phyloP scores from a whole-genome alignment of 2,888 invertebrate species.

The Flabesymbios commensalis region DNA sequence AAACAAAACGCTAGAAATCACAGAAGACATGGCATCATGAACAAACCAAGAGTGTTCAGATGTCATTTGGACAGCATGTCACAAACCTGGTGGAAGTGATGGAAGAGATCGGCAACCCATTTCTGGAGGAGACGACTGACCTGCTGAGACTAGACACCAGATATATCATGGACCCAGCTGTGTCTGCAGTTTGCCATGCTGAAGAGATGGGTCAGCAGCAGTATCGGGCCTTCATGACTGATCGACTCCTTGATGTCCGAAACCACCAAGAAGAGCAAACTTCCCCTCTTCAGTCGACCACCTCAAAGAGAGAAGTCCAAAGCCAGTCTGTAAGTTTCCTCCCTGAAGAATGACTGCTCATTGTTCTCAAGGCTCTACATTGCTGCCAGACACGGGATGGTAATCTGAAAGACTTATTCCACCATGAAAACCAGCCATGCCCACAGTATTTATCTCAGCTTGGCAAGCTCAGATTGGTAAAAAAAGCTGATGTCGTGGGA shows the following conservation, averaged over 20 bases:
- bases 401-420: constrained; percentile 1
- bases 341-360: neutral
- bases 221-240: neutral
- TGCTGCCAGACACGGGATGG: constrained; percentile 5
- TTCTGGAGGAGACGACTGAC: neutral
- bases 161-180: neutral
- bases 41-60: neutral
- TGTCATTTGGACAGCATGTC: neutral
- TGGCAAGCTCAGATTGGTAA: neutral
- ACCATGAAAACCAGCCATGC: constrained; percentile 2
- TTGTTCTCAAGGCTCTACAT: constrained; percentile 5
- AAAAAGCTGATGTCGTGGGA: neutral
- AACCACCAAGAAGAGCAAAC: neutral
- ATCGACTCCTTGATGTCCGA: neutral
- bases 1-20: neutral
- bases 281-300: neutral
- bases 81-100: neutral
- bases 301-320: neutral
- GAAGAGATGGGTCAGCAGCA: neutral
- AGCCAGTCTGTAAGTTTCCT: neutral
- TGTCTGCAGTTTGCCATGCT: neutral
- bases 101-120: constrained; percentile 4
- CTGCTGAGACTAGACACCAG: neutral
- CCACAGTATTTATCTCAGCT: neutral
- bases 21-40: neutral